A percentile compares a stretch with the other conserved stretches of the same genome.
These are phyloP conservation scores for Cossypha polioptera DNA, from an alignment of 2,797 vertebrate genomes.

Conservation along the genomic window DNA sequence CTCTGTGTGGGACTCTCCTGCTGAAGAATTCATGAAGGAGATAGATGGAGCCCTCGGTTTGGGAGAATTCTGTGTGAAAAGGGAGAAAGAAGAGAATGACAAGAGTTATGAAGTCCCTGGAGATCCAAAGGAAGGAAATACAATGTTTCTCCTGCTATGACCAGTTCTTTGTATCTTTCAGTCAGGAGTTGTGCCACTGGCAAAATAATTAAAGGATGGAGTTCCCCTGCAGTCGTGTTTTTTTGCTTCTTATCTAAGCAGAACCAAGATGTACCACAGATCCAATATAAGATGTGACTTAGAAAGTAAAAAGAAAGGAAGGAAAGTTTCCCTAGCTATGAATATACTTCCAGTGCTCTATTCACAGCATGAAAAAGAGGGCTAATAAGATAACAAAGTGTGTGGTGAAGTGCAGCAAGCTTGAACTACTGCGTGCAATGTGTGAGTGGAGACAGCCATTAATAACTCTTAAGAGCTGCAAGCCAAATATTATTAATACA, in stretches of 20 bases:
- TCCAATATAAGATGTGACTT: background rate
- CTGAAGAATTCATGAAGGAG: background rate
- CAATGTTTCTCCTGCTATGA: background rate
- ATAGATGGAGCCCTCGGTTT: accelerated
- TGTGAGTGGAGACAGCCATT: background rate
- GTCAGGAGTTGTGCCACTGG: background rate
- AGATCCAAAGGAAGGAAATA: background rate
- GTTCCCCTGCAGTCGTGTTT: background rate
- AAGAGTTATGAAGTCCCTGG: background rate
- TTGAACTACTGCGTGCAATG: background rate
- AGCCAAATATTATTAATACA: background rate
- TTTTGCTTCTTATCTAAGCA: background rate
- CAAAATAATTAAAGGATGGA: background rate
- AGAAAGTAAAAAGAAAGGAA: background rate
- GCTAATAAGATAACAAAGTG: background rate
- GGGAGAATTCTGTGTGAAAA: background rate
- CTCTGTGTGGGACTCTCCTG: background rate
- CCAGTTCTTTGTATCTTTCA: background rate
- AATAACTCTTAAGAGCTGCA: background rate
- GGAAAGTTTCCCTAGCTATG: background rate
- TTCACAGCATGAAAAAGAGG: background rate
- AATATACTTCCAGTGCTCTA: background rate
- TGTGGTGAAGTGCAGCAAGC: background rate
- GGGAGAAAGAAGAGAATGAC: background rate
- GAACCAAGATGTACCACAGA: background rate